Conservation (phyloP, 2,113 vertebrate genomes). For the Dermatemys mawii region DNA sequence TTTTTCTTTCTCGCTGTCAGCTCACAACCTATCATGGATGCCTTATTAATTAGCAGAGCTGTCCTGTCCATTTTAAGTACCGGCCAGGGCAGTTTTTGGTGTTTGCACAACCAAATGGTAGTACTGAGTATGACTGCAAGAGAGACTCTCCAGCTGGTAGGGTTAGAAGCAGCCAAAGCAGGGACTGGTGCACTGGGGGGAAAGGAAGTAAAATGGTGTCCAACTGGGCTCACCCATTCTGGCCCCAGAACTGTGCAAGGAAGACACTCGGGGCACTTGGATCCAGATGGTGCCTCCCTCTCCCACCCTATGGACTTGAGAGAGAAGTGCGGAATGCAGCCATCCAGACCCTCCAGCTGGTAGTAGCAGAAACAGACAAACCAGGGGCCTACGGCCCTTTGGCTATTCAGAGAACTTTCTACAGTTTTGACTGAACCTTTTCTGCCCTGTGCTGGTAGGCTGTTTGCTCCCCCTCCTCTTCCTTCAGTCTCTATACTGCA, state of each 20-base stretch:
- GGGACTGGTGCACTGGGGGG: neutral
- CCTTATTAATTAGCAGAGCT: neutral
- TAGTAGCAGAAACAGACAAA: neutral
- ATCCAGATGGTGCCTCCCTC: neutral
- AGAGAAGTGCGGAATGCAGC: neutral
- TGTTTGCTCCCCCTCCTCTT: neutral
- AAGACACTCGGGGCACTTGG: neutral
- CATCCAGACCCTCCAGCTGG: neutral
- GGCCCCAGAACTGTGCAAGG: neutral
- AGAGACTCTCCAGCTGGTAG: neutral
- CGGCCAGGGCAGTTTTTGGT: neutral
- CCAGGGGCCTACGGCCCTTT: neutral
- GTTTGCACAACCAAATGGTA: neutral
- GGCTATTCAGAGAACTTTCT: neutral
- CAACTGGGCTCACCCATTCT: neutral
- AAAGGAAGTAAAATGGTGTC: neutral
- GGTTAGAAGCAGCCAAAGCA: neutral
- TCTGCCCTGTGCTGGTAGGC: neutral
- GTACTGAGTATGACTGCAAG: fast-evolving
- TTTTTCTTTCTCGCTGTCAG: neutral
- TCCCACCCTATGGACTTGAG: neutral
- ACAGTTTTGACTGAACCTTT: neutral
- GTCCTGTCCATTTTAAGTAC: neutral
- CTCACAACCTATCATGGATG: neutral
- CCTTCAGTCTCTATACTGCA: neutral